Evolutionary conservation across 1,140 invertebrate species (phyloP), one percentile per base, ranked within the genome.

Genomic region (Apocrypta bakeri): DNA sequence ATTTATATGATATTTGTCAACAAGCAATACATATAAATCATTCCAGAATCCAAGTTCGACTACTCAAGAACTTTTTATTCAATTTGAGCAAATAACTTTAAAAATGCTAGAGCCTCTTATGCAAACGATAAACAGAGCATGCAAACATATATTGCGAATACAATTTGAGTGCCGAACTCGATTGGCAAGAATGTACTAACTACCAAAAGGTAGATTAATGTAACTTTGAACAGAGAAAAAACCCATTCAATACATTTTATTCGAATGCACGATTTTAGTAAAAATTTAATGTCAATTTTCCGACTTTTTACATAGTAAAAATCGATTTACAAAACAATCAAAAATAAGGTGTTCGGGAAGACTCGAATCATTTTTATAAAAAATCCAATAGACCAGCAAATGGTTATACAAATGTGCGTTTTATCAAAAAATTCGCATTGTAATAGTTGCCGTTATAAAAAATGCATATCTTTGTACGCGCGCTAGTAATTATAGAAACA

Each of bases 391-490:
- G 11, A 56, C 9, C 72, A 73, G 37, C 29, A 48, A 14, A 76
- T 31, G 56, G 64, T 79, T 73, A 17, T 29, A 21, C 14, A 42
- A 78, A 69, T 77, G 25, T 75, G 31, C 63, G 29, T 21, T 72
- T 72, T 11, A 40, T 72, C 1, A 72, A 78, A 78, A 72, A 77
- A 42, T 77, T 79, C 25, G 27, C 81, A 82, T 61, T 69, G 63
- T 42, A 71, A 81, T 66, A 77, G 24, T 61, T 79, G 73, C 7
- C 79, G 37, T 63, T 77, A 72, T 63, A 84, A 82, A 78, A 87
- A 87, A 87, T 87, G 87, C 86, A 88, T 88, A 77, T 84, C 42
- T 87, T 80, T 86, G 77, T 84, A 85, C 68, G 83, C 56, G 27
- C 72, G 33, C 66, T 83, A 84, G 84, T 73, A 77, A 61, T 85